Conservation (phyloP, 2,888 invertebrate genomes). For the Sussaba pulchella region DNA sequence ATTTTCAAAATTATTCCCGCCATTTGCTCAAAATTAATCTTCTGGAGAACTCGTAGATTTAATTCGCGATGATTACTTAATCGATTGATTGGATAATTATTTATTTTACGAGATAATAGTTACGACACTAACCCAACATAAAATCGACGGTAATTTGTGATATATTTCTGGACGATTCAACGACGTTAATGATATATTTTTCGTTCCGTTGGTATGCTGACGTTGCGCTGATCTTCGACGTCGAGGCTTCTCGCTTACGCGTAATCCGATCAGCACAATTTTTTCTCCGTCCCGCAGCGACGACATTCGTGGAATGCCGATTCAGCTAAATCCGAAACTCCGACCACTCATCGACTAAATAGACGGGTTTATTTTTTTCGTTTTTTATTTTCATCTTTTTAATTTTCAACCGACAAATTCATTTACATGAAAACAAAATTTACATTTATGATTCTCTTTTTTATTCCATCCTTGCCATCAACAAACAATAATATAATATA, state of each 20-base stretch:
- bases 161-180: slow-evolving; percentile 41
- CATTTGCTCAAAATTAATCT: not conserved
- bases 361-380: slow-evolving; percentile 13
- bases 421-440: slow-evolving; percentile 18
- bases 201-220: slow-evolving; percentile 5
- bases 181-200: slow-evolving; percentile 52
- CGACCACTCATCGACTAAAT: slow-evolving; percentile 26
- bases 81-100: slow-evolving; percentile 4
- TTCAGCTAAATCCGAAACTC: slow-evolving; percentile 29
- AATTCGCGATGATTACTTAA: slow-evolving; percentile 7
- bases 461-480: not conserved
- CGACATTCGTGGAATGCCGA: slow-evolving; percentile 56
- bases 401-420: not conserved
- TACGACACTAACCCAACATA: slow-evolving; percentile 23
- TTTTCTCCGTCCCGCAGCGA: slow-evolving; percentile 16
- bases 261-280: slow-evolving; percentile 30
- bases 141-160: slow-evolving; percentile 29
- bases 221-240: slow-evolving; percentile 10
- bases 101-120: no score
- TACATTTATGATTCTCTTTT: not conserved
- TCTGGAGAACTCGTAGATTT: not conserved
- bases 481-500: slow-evolving; percentile 20
- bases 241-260: not conserved
- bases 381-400: slow-evolving; percentile 28
- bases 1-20: not conserved